These are phyloP conservation scores for Mizuhopecten yessoensis DNA, from an alignment of 1,140 invertebrate species.

Conservation along the genomic window DNA sequence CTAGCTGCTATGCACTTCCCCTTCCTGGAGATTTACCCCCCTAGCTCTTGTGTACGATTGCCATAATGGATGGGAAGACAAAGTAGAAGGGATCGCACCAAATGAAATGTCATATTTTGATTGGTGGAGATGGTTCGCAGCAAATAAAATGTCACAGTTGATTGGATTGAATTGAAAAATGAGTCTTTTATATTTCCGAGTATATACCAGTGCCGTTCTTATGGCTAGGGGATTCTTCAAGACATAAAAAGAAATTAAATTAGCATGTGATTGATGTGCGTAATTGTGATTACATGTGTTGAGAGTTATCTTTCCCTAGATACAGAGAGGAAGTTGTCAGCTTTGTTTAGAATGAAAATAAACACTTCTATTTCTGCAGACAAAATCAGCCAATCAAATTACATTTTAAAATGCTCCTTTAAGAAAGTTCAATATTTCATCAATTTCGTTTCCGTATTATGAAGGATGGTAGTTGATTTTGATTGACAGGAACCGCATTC, in stretches of 20 bases:
- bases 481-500: not conserved
- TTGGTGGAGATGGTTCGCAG: conserved; percentile 14
- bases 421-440: conserved; percentile 29
- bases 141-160: conserved; percentile 35
- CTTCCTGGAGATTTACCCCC: not conserved
- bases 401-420: conserved; percentile 39
- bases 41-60: not conserved
- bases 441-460: conserved; percentile 6
- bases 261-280: conserved; percentile 6
- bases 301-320: conserved; percentile 1
- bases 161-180: conserved; percentile 13
- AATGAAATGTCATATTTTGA: conserved; percentile 36
- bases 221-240: not conserved
- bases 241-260: not conserved
- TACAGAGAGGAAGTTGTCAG: conserved; percentile 22
- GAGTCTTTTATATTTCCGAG: not conserved
- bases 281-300: conserved; percentile 33
- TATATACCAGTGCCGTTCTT: not conserved
- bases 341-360: conserved; percentile 29
- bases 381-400: not conserved
- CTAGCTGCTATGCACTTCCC: not conserved
- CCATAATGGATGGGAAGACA: conserved; percentile 33
- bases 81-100: not conserved
- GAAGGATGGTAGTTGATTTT: not conserved
- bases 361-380: conserved; percentile 38